These are phyloP conservation scores for Salvelinus fontinalis DNA, from an alignment of 2,113 vertebrate genomes.

Conservation along the genomic window DNA sequence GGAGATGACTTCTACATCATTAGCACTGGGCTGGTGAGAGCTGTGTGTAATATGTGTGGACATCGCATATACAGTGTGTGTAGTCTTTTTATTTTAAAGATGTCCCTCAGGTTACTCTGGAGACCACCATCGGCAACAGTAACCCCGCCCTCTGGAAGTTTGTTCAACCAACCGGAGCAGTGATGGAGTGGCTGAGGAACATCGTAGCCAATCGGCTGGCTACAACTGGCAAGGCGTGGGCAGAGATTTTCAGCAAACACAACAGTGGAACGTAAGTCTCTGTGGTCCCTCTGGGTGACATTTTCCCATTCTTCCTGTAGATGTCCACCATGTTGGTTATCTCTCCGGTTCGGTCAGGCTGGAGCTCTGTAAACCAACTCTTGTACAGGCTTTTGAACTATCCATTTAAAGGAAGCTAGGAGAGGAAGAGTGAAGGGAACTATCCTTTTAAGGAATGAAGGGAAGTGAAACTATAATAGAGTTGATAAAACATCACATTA, in stretches of 20 bases:
- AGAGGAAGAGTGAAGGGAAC: not conserved
- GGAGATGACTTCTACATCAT: constrained; percentile 94
- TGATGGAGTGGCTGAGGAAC: constrained; percentile 93
- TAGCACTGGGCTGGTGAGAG: constrained; percentile 89
- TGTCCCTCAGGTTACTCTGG: constrained; percentile 81
- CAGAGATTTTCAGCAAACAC: constrained; percentile 77
- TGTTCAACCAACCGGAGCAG: constrained; percentile 73
- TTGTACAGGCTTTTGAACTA: no score
- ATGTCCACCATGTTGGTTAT: no score
- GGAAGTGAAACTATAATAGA: not conserved
- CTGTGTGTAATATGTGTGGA: not conserved
- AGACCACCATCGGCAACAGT: constrained; percentile 94
- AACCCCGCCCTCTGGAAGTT: constrained; percentile 86
- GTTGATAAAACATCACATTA: constrained; percentile 17
- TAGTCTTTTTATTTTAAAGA: not conserved
- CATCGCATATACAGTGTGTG: not conserved
- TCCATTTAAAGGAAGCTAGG: not conserved
- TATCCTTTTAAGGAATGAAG: not conserved
- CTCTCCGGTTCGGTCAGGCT: no score
- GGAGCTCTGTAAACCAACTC: no score
- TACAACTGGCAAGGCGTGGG: constrained; percentile 77
- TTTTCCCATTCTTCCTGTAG: no score
- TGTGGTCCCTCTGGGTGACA: no score
- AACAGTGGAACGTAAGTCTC: constrained; percentile 94
- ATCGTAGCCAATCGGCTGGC: constrained; percentile 89